Base-by-base conservation (phyloP, 2,888 invertebrate species). In the Penaeus monodon region DNA sequence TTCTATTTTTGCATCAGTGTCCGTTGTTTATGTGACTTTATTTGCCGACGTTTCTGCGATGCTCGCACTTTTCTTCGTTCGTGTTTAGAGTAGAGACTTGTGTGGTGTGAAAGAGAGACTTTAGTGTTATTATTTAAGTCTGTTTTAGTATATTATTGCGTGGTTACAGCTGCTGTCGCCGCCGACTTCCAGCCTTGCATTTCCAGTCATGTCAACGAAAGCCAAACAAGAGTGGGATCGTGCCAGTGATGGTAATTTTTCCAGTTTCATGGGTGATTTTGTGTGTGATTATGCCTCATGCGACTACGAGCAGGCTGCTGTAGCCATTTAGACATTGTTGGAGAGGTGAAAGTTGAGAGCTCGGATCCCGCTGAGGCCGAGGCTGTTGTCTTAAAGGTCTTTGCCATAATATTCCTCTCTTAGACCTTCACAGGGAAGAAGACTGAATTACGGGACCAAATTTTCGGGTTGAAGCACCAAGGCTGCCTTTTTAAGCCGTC, bases 1-100 rank as follows among this genome's bases (percentile, higher is more conserved):
- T 86, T 82, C 86, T 86, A 86, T 86, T 86, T 86, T 86, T 86
- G 82, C 86, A 86, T 86, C 86, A 86, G 86, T 86, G 86, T 86
- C 82, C 77, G 86, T 86, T 86, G 86, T 86, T 82, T 86, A 82
- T 86, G 86, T 86, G 86, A 86, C 86, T 77, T 77, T 81, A 83
- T 83, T 85, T 85, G 77, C 84, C 85, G 33, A 78, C 57, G 29
- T 79, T 85, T 79, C 68, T 65, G 68, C 64, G 33, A 49, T 70
- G 63, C 73, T 38, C 74, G 65, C 49, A 33, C 70, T 27, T 73
- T 64, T 64, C 74, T 76, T 74, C 64, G 80, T 81, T 70, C 65
- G 80, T 68, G 85, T 85, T 80, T 85, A 64, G 80, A 73, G 74
- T 80, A 81, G 79, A 74, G 81, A 57, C 73, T 33, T 63, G 80